These are phyloP conservation scores for Eupelmus urozonus DNA, from an alignment of 2,888 invertebrate species.

Conservation along the genomic window DNA sequence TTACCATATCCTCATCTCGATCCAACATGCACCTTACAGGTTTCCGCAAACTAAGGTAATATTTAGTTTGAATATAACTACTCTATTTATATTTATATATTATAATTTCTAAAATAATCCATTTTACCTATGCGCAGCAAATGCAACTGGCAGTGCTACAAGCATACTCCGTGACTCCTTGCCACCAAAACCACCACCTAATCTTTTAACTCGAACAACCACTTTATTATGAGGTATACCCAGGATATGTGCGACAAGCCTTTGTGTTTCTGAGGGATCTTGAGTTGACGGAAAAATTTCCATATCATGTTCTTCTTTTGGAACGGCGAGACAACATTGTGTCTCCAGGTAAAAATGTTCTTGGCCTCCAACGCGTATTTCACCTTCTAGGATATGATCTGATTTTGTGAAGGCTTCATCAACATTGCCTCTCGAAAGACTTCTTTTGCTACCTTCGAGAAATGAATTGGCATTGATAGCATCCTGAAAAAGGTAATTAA, in stretches of 20 bases:
- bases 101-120: neutral
- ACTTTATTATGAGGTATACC: constrained; percentile 86
- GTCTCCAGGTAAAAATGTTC: constrained; percentile 98
- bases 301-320: constrained; percentile 86
- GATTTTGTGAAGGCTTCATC: constrained; percentile 82
- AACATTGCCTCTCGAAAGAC: constrained; percentile 83
- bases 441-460: constrained; percentile 80
- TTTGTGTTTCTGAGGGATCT: constrained; percentile 86
- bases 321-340: constrained; percentile 83
- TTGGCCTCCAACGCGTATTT: constrained; percentile 90
- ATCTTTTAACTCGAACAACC: constrained; percentile 86
- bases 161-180: constrained; percentile 88
- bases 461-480: constrained; percentile 87
- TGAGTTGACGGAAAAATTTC: constrained; percentile 90
- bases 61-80: too few relatives aligned
- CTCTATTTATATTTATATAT: too few relatives aligned
- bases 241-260: constrained; percentile 83
- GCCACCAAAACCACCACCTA: constrained; percentile 97
- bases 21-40: constrained; percentile 92
- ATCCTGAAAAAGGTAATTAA: constrained; percentile 77
- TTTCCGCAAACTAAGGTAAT: constrained; percentile 80
- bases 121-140: constrained; percentile 84
- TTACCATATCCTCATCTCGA: constrained; percentile 94
- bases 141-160: constrained; percentile 85
- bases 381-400: constrained; percentile 86